phyloP scores from a whole-genome alignment of 2,888 invertebrate species.

The Ectropis crepuscularia region DNA sequence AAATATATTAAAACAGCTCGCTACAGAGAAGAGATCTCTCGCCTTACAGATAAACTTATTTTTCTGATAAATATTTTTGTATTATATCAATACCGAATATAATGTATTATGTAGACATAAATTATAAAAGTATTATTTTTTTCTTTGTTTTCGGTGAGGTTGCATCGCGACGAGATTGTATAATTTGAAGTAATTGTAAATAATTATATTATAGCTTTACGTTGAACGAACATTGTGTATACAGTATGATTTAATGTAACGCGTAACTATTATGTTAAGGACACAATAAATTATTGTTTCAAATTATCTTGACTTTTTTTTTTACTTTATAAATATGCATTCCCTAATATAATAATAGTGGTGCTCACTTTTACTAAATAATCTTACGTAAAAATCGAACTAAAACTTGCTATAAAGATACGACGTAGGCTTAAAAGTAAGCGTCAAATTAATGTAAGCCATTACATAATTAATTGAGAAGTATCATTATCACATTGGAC shows the following conservation, averaged over 20 bases:
- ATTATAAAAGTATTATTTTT: slow-evolving; percentile 38
- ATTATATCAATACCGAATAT: slow-evolving; percentile 45
- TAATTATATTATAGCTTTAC: slow-evolving; percentile 60
- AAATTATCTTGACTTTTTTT: slow-evolving; percentile 54
- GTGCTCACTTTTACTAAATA: no score
- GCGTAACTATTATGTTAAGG: slow-evolving; percentile 71
- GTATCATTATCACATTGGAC: no score
- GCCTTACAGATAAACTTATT: slow-evolving; percentile 43
- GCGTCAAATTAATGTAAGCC: no score
- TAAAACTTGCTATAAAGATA: no score
- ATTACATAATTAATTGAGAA: no score
- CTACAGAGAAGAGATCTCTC: slow-evolving; percentile 14
- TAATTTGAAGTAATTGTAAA: slow-evolving; percentile 68
- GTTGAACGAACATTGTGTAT: slow-evolving; percentile 69
- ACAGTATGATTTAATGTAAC: slow-evolving; percentile 70
- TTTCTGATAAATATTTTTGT: slow-evolving; percentile 60
- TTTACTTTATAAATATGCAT: neutral
- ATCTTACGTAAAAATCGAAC: no score
- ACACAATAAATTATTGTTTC: slow-evolving; percentile 84
- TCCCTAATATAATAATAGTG: no score
- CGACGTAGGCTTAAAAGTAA: no score
- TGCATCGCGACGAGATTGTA: slow-evolving; percentile 47
- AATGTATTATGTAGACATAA: slow-evolving; percentile 32
- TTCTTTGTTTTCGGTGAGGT: slow-evolving; percentile 30
- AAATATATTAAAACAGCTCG: neutral